Conservation (phyloP, 2,113 vertebrate species). For the Rhabdomys dilectus region DNA sequence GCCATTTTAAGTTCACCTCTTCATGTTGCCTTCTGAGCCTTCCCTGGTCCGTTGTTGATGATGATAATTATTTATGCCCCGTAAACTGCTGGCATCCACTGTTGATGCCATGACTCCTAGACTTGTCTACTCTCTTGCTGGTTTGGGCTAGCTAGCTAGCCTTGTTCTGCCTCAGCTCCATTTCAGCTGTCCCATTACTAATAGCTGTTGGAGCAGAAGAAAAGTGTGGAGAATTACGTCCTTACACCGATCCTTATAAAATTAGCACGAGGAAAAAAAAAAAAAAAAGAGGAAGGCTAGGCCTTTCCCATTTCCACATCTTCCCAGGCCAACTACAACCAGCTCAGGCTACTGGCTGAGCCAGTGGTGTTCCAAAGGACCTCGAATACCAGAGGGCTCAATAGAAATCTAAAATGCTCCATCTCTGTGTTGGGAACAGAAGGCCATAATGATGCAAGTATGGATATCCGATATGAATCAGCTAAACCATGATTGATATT, state of each 20-base stretch:
- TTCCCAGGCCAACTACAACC: background rate
- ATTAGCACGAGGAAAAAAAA: background rate
- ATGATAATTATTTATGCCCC: accelerated
- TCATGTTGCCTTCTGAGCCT: background rate
- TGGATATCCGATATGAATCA: background rate
- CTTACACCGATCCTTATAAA: background rate
- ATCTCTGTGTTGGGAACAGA: background rate
- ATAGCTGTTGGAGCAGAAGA: background rate
- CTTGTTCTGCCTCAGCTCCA: background rate
- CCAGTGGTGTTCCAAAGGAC: too few relatives aligned
- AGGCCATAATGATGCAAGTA: too few relatives aligned
- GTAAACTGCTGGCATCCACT: too few relatives aligned
- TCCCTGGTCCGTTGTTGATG: background rate
- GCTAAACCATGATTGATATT: background rate
- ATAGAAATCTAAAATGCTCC: background rate
- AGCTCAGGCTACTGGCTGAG: background rate
- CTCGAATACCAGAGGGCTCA: background rate
- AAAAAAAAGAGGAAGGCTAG: background rate
- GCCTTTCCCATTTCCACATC: background rate
- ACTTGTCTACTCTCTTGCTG: background rate
- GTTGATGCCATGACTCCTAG: background rate
- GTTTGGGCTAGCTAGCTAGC: accelerated
- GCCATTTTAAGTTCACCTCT: background rate
- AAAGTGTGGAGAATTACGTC: background rate
- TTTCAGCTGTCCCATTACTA: background rate